Evolutionary conservation across 1,140 invertebrate genomes (phyloP).

Genomic region (Leptinotarsa lineolata): DNA sequence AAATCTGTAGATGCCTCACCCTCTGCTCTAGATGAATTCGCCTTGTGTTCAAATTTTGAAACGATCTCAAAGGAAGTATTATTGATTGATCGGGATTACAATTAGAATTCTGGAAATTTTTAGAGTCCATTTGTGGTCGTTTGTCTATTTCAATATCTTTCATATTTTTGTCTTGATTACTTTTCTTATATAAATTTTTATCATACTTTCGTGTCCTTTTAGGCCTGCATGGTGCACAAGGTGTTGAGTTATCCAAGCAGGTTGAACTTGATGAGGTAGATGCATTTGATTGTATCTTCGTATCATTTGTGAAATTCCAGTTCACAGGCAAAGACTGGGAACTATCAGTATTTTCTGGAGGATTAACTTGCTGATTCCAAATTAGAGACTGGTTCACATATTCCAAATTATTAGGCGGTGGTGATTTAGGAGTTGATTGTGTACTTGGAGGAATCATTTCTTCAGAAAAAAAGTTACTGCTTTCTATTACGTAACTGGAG

Average conservation of each 20-base stretch:
- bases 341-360: neutral
- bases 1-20: slow-evolving; percentile 65
- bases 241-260: slow-evolving; percentile 40
- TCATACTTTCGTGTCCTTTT: slow-evolving; percentile 52
- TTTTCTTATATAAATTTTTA: slow-evolving; percentile 46
- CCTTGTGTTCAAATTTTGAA: slow-evolving; percentile 59
- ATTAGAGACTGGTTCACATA: slow-evolving; percentile 15
- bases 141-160: slow-evolving; percentile 28
- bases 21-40: slow-evolving; percentile 63
- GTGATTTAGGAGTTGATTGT: neutral
- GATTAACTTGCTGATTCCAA: slow-evolving; percentile 7
- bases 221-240: slow-evolving; percentile 43
- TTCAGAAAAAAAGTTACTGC: slow-evolving; percentile 33
- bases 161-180: slow-evolving; percentile 32
- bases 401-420: slow-evolving; percentile 8
- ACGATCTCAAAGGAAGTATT: slow-evolving; percentile 47
- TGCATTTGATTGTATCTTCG: slow-evolving; percentile 4
- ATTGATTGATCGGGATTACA: slow-evolving; percentile 39
- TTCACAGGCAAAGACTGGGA: slow-evolving; percentile 32
- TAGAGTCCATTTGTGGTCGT: slow-evolving; percentile 21
- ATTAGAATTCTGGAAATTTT: slow-evolving; percentile 23
- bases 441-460: slow-evolving; percentile 29
- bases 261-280: slow-evolving; percentile 41
- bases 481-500: slow-evolving; percentile 41
- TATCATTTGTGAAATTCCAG: slow-evolving; percentile 32